Evolutionary conservation across 2,113 vertebrate species (phyloP), one percentile per base, ranked within the genome.

Genomic region (Solea senegalensis): DNA sequence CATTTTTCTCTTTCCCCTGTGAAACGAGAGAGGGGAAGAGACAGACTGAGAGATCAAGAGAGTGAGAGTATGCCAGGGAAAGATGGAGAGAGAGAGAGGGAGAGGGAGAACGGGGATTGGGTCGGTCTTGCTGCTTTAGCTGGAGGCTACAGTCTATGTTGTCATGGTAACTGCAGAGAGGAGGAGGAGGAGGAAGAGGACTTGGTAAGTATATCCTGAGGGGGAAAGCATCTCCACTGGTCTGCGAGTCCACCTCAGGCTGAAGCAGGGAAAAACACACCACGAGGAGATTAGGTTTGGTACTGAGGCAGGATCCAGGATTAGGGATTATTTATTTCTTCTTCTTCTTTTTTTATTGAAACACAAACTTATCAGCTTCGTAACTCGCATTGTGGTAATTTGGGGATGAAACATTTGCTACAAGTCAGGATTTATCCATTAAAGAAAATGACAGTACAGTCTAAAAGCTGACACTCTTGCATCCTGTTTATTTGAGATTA

Each of bases 131-230:
- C 85, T 83, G 83, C 72, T 79, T 79, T 86, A 82, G 89, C 89
- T 89, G 74, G 85, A 88, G 90, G 86, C 90, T 82, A 78, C 72
- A 40, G 78, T 74, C 87, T 78, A 52, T 72, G 93, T 94, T 88
- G 92, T 91, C 91, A 93, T 93, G 92, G 92, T 88, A 91, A 94
- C 92, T 45, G 80, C 34, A 34, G 67, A 57, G 72, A 75, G 56
- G 73, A 75, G 28, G 73, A 80, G 54, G 54, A 41, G 59, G 75
- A 52, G 67, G 66, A 61, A 68, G 76, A 65, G 69, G 80, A 63
- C 53, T 76, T 1, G 26, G 65, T 63, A 71, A 86, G 79, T 74
- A 70, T 67, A 45, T 78, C 84, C 79, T 65, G 69, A 82, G 86
- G 86, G 21, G 83, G 80, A 84, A 13, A 74, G 83, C 82, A 65